These are phyloP conservation scores for Cerastis leucographa DNA, from an alignment of 2,888 invertebrate genomes.

Conservation along the genomic window DNA sequence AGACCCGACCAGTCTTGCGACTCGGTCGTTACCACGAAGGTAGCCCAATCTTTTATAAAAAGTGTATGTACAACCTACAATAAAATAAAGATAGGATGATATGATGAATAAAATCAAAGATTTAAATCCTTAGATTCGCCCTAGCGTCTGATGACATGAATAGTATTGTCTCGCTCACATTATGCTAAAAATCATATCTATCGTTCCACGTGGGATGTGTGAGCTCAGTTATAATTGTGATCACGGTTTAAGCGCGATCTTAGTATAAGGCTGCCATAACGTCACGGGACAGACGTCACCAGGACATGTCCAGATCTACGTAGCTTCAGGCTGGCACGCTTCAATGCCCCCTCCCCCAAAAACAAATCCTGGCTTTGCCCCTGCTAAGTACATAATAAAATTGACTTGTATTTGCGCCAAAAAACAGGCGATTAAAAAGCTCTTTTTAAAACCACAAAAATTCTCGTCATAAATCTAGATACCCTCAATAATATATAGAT, in stretches of 20 bases:
- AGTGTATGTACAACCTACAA: slow-evolving; percentile 77
- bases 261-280: not conserved
- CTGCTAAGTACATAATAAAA: not conserved
- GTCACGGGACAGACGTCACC: not conserved
- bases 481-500: not conserved
- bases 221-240: not conserved
- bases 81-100: slow-evolving; percentile 64
- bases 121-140: slow-evolving; percentile 4
- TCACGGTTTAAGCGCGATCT: not conserved
- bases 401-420: not conserved
- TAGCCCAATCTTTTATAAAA: slow-evolving; percentile 71
- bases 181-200: not conserved
- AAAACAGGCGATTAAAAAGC: not conserved
- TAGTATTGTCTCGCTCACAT: not conserved
- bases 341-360: not conserved
- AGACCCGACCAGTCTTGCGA: slow-evolving; percentile 37
- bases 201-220: not conserved
- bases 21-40: slow-evolving; percentile 50
- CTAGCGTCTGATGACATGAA: not conserved
- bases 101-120: slow-evolving; percentile 31
- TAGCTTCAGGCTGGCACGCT: not conserved
- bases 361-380: not conserved
- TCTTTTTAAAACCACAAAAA: not conserved
- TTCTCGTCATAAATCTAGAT: not conserved
- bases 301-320: not conserved